Evolutionary conservation across 2,113 vertebrate genomes (phyloP), one percentile per base, ranked within the genome.

Genomic region (Sisor rabdophorus): DNA sequence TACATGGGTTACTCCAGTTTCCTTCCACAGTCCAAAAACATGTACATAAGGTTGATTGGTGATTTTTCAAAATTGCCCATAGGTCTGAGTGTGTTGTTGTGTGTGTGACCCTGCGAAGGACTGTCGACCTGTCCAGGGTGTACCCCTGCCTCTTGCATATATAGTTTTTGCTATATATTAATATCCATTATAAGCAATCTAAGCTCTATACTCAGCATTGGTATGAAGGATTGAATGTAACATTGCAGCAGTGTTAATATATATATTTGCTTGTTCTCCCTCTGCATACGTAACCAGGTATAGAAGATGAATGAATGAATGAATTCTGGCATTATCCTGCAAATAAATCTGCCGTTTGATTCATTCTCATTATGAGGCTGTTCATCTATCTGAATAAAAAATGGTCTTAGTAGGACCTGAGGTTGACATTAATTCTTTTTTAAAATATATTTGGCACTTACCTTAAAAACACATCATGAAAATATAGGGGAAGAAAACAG

Each of bases 391-490:
- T 52, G 16, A 52, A 19, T 52, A 50, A 63, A 48, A 36, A 17
- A 16, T 9, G 32, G 32, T 32, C 17, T 64, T n/a, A 44, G 32
- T 32, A 28, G 22, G 32, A 20, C 56, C 68, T 12, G 22, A 30
- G 17, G 40, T 65, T 0, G 24, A 26, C 32, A 76, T 22, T 47
- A 28, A 76, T 26, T 67, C 2, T 11, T 7, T 22, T 52, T 30
- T 69, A 52, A 52, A 30, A 16, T 36, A 19, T 64, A 52, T 28
- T 10, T 76, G 26, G 15, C n/a, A 77, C 76, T 77, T 61, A 78
- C 67, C 76, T 78, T 28, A 48, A 1, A 54, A 54, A 50, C n/a
- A 26, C 19, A 53, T 61, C 28, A 50, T 50, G 2, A 50, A 68
- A 58, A 24, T 47, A 2, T 22, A 61, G 5, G 40, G 40, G 15